Percentiles rank a stretch among this genome's conserved stretches.
Evolutionary conservation across 1,140 invertebrate species (phyloP).

Genomic region (Listronotus oregonensis): DNA sequence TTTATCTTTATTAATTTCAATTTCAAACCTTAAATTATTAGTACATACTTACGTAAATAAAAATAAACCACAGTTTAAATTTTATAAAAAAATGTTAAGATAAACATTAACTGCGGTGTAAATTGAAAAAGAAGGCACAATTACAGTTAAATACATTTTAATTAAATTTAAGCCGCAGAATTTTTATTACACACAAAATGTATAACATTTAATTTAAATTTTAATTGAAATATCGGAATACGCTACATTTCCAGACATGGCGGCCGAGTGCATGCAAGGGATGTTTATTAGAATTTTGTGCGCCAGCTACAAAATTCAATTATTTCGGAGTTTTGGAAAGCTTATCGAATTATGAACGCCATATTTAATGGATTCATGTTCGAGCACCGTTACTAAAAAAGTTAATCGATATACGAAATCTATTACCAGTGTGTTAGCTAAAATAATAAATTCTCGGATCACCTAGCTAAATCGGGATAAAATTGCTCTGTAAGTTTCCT

Average conservation of each 20-base stretch:
- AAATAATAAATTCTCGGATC: neutral
- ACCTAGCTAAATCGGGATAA: too few relatives aligned
- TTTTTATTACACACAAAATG: constrained; percentile 7
- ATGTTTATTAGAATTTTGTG: constrained; percentile 18
- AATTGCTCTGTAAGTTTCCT: too few relatives aligned
- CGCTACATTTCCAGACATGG: constrained; percentile 11
- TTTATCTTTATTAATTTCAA: too few relatives aligned
- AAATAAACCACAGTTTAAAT: too few relatives aligned
- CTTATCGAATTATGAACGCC: constrained; percentile 21
- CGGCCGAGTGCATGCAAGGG: neutral
- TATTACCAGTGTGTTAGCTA: constrained; percentile 5
- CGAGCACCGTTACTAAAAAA: constrained; percentile 17
- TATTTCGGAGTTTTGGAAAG: constrained; percentile 21
- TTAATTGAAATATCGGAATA: constrained; percentile 13
- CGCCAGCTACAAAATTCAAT: constrained; percentile 16
- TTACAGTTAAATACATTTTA: constrained; percentile 1
- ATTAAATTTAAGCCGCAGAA: constrained; percentile 1
- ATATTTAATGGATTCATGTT: constrained; percentile 13
- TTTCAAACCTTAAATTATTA: too few relatives aligned
- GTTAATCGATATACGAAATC: constrained; percentile 16
- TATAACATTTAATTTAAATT: constrained; percentile 5
- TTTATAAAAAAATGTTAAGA: neutral
- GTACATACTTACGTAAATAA: too few relatives aligned
- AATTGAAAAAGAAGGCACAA: constrained; percentile 48
- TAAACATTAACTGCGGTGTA: neutral